Base-by-base conservation (phyloP, 2,113 vertebrate genomes). In the Apus apus region DNA sequence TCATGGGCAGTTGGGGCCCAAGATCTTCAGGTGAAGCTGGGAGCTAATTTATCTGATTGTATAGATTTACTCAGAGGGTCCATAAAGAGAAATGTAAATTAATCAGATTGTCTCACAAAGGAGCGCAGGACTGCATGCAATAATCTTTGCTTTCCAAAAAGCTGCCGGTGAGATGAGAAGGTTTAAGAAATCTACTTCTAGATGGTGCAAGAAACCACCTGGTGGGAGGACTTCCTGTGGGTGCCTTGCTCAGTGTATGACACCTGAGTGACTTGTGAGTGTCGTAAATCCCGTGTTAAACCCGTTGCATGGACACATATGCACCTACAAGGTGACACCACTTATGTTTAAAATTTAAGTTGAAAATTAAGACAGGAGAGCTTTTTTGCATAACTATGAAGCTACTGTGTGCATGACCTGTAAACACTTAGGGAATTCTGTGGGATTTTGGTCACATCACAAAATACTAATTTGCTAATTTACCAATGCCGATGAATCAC, bases 151-250 rank as follows among this genome's bases (percentile, higher is more conserved):
- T 76, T 94, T 91, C 2, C 66, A 73, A 89, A 70, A 32, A 48
- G 19, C 23, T 75, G 26, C 22, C 53, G 17, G 2, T 57, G 26
- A 15, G 11, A 60, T 68, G 16, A 53, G 48, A 65, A 62, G 4
- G 19, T 57, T 67, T 87, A 72, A 58, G 32, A 91, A 86, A n/a
- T 71, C n/a, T 29, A 90, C 26, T 85, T 81, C 48, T 45, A 56
- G 48, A n/a, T 13, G 9, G 18, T 5, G 5, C 26, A 70, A 74
- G 56, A 88, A 4, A 7, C 10, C 60, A 38, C 15, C 21, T 72
- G 34, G 26, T 74, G 21, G 11, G 25, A 66, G 11, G 17, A 62
- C 11, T 65, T 46, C 65, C 16, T 74, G 43, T 30, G 23, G 12
- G 21, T 17, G 23, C 26, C 20, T 81, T 60, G 57, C 17, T 51